These are phyloP conservation scores for Eristalinus sepulchralis DNA, from an alignment of 2,888 invertebrate genomes.

Conservation along the genomic window DNA sequence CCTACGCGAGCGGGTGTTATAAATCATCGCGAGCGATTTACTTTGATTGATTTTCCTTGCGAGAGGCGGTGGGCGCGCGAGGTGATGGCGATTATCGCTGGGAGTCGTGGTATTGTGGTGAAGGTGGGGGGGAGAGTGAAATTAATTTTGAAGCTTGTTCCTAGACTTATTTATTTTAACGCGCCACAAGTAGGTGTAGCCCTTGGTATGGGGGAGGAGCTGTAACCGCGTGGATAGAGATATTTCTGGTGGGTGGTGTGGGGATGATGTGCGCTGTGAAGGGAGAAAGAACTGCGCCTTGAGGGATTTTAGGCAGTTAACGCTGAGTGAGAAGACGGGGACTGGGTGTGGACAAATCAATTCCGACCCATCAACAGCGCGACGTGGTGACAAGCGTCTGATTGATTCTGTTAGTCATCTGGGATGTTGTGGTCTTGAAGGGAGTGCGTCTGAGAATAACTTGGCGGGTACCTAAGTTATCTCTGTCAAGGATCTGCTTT, in stretches of 20 bases:
- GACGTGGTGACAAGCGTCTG: too few species aligned
- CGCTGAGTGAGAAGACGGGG: too few species aligned
- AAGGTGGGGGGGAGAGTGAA: neutral
- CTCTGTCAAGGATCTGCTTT: too few species aligned
- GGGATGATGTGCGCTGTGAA: neutral
- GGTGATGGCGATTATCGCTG: slow-evolving; percentile 38
- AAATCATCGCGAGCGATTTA: slow-evolving; percentile 60
- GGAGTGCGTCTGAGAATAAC: too few species aligned
- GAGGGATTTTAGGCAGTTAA: neutral
- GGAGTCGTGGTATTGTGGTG: neutral
- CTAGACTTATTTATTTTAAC: neutral
- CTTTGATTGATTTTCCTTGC: slow-evolving; percentile 64
- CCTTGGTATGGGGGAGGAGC: neutral
- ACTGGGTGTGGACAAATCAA: neutral
- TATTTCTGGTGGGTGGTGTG: neutral
- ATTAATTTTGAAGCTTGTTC: neutral
- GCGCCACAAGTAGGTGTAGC: neutral
- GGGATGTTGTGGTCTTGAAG: too few species aligned
- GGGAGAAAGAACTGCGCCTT: neutral
- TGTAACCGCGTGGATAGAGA: neutral
- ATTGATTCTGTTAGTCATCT: too few species aligned
- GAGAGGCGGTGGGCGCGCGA: slow-evolving; percentile 17
- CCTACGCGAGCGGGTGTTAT: slow-evolving; percentile 49
- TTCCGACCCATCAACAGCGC: too few species aligned
- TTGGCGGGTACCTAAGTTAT: too few species aligned